Evolutionary conservation across 92 coral and sea anemone genomes (phyloP), one percentile per base, ranked within the genome.

Genomic region (Epizoanthus illoricatus): DNA sequence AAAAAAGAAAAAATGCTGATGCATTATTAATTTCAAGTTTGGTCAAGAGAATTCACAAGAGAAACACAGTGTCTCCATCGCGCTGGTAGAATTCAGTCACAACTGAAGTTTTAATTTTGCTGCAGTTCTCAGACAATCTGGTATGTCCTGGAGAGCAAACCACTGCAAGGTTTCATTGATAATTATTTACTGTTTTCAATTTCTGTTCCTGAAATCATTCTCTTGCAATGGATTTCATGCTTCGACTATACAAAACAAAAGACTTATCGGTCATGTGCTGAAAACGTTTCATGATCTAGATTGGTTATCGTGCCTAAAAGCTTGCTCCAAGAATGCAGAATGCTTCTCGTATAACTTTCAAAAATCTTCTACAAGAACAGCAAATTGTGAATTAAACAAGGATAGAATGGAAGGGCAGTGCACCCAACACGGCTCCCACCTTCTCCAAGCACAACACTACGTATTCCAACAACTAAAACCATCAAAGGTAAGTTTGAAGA

Each of bases 291-390:
- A 36, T 61, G 65, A 71, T 36, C 12, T 78, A 39, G 90, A 84
- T 58, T 88, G 90, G 90, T 55, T 88, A 8, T 71, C 81, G 18
- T 88, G 90, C 64, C 3, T 88, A 24, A 68, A 71, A 52, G 85
- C 79, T 52, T 88, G 90, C 55, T 65, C 78, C 17, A 59, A 68
- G 2, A 65, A n/a, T 11, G n/a, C 49, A 10, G 52, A 54, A 16
- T 88, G 90, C 6, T 39, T 72, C 2, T 88, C 90, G 41, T 88
- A 88, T 23, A 88, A 84, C 65, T 88, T 58, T 83, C 75, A 88
- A 59, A 33, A 18, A 12, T 42, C 60, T 19, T 40, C 6, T 47
- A 45, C 18, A 7, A 75, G 40, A 75, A 16, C 69, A 18, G 9
- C 13, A 52, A 40, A 18, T 5, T 75, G 81, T 11, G 81, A 57